Evolutionary conservation across 2,797 vertebrate genomes (phyloP).

Genomic region (Oryzias sinensis): DNA sequence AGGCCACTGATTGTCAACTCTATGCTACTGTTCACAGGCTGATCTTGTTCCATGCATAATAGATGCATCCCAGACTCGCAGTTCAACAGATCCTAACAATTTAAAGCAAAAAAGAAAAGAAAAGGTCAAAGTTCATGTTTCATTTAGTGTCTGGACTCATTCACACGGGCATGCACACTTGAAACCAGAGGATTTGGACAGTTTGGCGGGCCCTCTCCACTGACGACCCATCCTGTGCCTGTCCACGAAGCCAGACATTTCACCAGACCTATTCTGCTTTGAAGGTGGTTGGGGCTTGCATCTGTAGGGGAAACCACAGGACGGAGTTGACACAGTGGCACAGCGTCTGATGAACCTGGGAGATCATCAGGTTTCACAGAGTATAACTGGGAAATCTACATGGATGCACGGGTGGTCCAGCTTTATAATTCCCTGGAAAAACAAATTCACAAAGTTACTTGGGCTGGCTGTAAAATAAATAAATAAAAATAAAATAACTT

Average conservation of each 20-base stretch:
- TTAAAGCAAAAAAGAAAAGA: constrained; percentile 35
- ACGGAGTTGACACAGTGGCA: constrained; percentile 64
- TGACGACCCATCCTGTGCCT: constrained; percentile 55
- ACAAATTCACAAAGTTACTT: constrained; percentile 11
- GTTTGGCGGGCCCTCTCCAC: constrained; percentile 40
- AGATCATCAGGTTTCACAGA: constrained; percentile 89
- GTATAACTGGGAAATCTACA: constrained; percentile 94
- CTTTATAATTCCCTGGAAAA: constrained; percentile 87
- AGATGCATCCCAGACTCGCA: constrained; percentile 33
- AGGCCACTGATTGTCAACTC: constrained; percentile 65
- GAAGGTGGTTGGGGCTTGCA: constrained; percentile 58
- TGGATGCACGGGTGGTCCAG: constrained; percentile 93
- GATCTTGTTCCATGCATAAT: constrained; percentile 61
- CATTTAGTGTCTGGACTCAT: constrained; percentile 33
- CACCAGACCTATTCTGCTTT: constrained; percentile 59
- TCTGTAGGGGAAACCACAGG: constrained; percentile 56
- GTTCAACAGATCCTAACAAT: constrained; percentile 42
- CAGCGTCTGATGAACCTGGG: constrained; percentile 40
- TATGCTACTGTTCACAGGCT: constrained; percentile 33
- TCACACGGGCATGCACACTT: constrained; percentile 60
- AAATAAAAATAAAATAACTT: not conserved
- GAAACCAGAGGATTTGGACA: constrained; percentile 45
- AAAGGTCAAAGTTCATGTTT: constrained; percentile 24
- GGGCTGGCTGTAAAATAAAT: not conserved
- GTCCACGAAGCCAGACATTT: constrained; percentile 61